Evolutionary conservation across 2,113 vertebrate species (phyloP), one percentile per base, ranked within the genome.

Genomic region (Cebidichthys violaceus): DNA sequence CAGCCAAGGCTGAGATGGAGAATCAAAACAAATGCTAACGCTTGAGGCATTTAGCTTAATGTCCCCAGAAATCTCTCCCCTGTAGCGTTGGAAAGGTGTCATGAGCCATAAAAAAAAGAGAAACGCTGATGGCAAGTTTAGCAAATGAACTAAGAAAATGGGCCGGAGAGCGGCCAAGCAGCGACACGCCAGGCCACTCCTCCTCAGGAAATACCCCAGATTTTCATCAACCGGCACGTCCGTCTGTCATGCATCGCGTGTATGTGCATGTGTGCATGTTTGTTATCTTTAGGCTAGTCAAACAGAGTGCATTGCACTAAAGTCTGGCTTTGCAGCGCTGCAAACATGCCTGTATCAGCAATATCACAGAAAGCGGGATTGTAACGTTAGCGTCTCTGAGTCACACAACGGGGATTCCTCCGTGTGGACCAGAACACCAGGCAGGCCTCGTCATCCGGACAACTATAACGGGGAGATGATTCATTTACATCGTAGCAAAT

Each of bases 321-420:
- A 65, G 71, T 89, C 80, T 86, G 84, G 39, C n/a, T 86, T 62
- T 4, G 14, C 68, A 73, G 84, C 55, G n/a, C 71, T 64, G 39
- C 39, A 15, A 66, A 17, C 47, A 9, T 79, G 77, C 71, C 85
- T 87, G 75, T 37, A 84, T 71, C 81, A 87, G 77, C 83, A 74
- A 59, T 65, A 85, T 87, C 20, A 67, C 72, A 90, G 87, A 86
- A n/a, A n/a, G n/a, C n/a, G n/a, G n/a, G n/a, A n/a, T n/a, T 11
- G 4, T 81, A 88, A 86, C n/a, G 57, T 83, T 81, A 90, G 80
- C 78, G 61, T 73, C 69, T 33, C 52, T 71, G 66, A 31, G 57
- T 84, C 83, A 90, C 81, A 80, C 77, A n/a, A n/a, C 86, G 82
- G 59, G 74, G 85, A 90, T 88, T 88, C 85, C 67, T 88, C 71